Evolutionary conservation across 2,797 vertebrate species (phyloP), one percentile per base, ranked within the genome.

Genomic region (Tiaroga cobitis): DNA sequence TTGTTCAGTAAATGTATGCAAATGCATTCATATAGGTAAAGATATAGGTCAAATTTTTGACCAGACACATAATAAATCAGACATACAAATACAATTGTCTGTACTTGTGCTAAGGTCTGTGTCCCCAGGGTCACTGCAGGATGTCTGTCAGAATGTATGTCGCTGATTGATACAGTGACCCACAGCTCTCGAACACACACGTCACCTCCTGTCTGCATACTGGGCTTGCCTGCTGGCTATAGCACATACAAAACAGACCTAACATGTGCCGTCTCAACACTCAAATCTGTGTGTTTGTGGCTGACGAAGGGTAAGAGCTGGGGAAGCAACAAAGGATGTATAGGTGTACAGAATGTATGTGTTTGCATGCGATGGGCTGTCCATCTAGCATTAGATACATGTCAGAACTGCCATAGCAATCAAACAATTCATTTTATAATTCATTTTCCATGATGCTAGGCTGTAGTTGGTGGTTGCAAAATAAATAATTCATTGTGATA

Each of bases 141-240:
- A 93, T 95, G 95, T 95, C 96, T 97, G 97, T 97, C 97, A 97
- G 91, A 77, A 56, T 77, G 75, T 91, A 41, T 92, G 93, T 97
- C 97, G 97, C 95, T 96, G 97, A 99, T 97, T 96, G 96, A 97
- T 97, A 96, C 92, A 93, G 96, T 97, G 96, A 96, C 95, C 95
- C 93, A 34, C 70, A 69, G 83, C 51, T 74, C 32, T 63, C 41
- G 2, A 21, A 80, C 68, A 63, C 77, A 80, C 84, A 68, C 76
- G 9, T 69, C 63, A 46, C 78, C 37, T 59, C 29, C 49, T 72
- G 72, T 67, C 80, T 78, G n/a, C 75, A 72, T 68, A 61, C 56
- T 41, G 59, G 15, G 15, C 61, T 56, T 79, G 83, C 26, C 61
- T 69, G 85, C 26, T 79, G 85, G 80, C 85, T 83, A 76, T 56